Conservation (phyloP, 2,113 vertebrate species). For the Saccopteryx leptura region DNA sequence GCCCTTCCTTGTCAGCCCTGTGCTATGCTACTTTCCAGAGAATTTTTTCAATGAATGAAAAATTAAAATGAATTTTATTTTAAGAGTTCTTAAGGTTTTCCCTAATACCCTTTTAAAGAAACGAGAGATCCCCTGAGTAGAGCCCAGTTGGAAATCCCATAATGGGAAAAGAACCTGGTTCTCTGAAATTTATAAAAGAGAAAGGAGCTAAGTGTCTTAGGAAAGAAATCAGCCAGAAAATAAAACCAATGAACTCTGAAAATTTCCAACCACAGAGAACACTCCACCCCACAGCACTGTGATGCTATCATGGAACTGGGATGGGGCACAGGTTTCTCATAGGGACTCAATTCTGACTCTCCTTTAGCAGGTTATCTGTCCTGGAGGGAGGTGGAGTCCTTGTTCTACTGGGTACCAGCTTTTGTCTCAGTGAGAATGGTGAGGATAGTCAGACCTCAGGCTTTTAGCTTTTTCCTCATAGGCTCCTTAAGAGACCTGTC, state of each 20-base stretch:
- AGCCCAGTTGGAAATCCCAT: conserved; percentile 29
- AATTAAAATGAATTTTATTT: conserved; percentile 47
- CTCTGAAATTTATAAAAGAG: conserved; percentile 44
- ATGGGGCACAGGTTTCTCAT: accelerated
- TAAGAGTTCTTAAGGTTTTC: conserved; percentile 33
- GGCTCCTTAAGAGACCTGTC: background rate
- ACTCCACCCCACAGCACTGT: background rate
- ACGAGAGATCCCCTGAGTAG: background rate
- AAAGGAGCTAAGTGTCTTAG: conserved; percentile 42
- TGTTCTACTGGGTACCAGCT: background rate
- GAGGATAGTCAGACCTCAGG: background rate
- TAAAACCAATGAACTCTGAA: conserved; percentile 6
- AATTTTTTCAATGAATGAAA: conserved; percentile 35
- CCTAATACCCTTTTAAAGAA: conserved; percentile 30
- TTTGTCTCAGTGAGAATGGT: background rate
- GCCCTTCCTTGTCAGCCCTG: background rate
- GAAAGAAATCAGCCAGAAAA: conserved; percentile 37
- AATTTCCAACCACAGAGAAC: background rate
- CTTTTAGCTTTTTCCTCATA: background rate
- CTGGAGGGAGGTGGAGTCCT: background rate
- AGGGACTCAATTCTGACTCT: background rate
- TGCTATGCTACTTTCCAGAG: background rate
- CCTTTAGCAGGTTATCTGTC: background rate
- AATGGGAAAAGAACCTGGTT: conserved; percentile 28
- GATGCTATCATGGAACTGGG: background rate